Percentiles rank a stretch among this genome's conserved stretches.
Evolutionary conservation across 2,888 invertebrate species (phyloP).

Genomic region (Drosophila lacicola): DNA sequence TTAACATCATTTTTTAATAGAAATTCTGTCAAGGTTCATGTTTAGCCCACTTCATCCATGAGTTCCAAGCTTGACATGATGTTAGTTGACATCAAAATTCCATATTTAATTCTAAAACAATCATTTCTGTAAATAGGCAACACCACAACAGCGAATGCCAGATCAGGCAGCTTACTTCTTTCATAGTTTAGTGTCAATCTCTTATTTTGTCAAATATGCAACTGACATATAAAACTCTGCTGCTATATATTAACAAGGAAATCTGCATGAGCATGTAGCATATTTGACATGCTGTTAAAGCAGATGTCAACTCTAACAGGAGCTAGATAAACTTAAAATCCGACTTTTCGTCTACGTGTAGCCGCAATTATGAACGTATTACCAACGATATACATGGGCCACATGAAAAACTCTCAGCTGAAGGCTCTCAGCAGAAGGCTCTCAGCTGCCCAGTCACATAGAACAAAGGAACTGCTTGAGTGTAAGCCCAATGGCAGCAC

Average conservation of each 20-base stretch:
- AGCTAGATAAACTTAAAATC: not conserved
- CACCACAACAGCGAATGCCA: too few species aligned
- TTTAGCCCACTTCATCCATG: too few species aligned
- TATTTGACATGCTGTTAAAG: not conserved
- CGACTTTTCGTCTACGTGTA: not conserved
- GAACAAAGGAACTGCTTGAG: conserved; percentile 50
- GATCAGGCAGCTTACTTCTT: too few species aligned
- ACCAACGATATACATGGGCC: not conserved
- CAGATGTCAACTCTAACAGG: not conserved
- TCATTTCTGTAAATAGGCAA: too few species aligned
- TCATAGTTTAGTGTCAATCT: too few species aligned
- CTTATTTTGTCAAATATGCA: not conserved
- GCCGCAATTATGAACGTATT: not conserved
- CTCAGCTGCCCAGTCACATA: conserved; percentile 17
- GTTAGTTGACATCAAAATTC: too few species aligned
- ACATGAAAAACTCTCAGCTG: not conserved
- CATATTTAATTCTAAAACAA: too few species aligned
- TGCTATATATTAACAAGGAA: too few species aligned
- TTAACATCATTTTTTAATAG: not conserved
- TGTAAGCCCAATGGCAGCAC: conserved; percentile 36
- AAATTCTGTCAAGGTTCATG: not conserved
- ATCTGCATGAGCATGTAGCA: too few species aligned
- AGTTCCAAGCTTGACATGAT: too few species aligned
- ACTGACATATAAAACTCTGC: not conserved
- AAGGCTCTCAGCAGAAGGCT: not conserved